Percentiles rank a stretch among this genome's conserved stretches.
Evolutionary conservation across 2,888 invertebrate genomes (phyloP).

Genomic region (Amphipyra tragopoginis): DNA sequence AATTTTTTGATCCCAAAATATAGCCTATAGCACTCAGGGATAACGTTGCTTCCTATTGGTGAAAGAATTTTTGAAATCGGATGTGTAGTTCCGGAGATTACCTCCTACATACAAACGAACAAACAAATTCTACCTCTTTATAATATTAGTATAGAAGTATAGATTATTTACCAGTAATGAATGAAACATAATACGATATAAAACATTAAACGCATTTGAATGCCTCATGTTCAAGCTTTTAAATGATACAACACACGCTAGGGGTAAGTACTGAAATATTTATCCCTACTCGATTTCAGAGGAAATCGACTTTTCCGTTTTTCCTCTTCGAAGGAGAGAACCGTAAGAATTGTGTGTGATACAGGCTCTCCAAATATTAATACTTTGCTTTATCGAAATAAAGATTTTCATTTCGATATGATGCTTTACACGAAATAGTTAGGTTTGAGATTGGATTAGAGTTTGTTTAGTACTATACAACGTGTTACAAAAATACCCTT

Average conservation of each 20-base stretch:
- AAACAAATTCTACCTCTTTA: no score
- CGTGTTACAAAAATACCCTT: no score
- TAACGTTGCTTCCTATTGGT: no score
- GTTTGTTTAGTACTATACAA: no score
- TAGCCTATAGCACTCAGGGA: no score
- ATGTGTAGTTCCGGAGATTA: no score
- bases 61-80: no score
- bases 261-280: constrained; percentile 41
- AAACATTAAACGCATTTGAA: constrained; percentile 30
- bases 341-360: constrained; percentile 27
- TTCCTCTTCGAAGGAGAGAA: constrained; percentile 22
- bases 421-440: constrained; percentile 5
- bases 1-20: no score
- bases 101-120: no score
- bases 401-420: constrained; percentile 20
- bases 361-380: constrained; percentile 35
- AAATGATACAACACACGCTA: constrained; percentile 31
- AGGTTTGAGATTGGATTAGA: not conserved
- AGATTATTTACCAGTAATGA: constrained; percentile 17
- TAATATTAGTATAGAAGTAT: no score
- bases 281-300: constrained; percentile 40
- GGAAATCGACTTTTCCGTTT: constrained; percentile 49
- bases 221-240: constrained; percentile 31
- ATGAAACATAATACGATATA: constrained; percentile 25
- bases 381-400: constrained; percentile 26